phyloP scores from a whole-genome alignment of 2,113 vertebrate species.

The Prinia subflava region DNA sequence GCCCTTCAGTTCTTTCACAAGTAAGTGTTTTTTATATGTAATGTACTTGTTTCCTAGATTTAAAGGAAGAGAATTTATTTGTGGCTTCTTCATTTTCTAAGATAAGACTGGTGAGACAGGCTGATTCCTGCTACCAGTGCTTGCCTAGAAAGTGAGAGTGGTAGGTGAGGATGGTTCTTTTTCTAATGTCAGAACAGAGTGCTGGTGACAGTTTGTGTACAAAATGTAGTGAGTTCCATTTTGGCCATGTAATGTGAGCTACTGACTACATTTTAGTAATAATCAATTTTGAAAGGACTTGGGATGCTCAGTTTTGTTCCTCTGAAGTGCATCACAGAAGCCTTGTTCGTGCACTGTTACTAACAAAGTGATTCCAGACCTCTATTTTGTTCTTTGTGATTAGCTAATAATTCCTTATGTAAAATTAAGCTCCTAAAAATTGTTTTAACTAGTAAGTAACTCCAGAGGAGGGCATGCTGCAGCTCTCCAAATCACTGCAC shows the following conservation, averaged over 20 bases:
- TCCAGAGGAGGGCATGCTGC: not conserved
- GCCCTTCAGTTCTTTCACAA: not conserved
- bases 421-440: not conserved
- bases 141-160: not conserved
- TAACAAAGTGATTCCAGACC: not conserved
- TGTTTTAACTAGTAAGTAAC: not conserved
- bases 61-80: not conserved
- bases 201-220: not conserved
- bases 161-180: not conserved
- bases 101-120: not conserved
- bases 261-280: not conserved
- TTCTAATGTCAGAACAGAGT: not conserved
- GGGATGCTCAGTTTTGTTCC: not conserved
- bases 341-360: not conserved
- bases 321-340: not conserved
- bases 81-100: not conserved
- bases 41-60: not conserved
- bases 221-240: not conserved
- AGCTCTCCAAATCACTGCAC: not conserved
- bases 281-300: not conserved
- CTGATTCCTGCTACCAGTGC: not conserved
- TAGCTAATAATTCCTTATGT: not conserved
- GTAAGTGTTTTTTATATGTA: not conserved
- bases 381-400: not conserved
- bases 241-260: not conserved